Base-by-base conservation (phyloP, 2,113 vertebrate genomes). In the Podiceps cristatus region DNA sequence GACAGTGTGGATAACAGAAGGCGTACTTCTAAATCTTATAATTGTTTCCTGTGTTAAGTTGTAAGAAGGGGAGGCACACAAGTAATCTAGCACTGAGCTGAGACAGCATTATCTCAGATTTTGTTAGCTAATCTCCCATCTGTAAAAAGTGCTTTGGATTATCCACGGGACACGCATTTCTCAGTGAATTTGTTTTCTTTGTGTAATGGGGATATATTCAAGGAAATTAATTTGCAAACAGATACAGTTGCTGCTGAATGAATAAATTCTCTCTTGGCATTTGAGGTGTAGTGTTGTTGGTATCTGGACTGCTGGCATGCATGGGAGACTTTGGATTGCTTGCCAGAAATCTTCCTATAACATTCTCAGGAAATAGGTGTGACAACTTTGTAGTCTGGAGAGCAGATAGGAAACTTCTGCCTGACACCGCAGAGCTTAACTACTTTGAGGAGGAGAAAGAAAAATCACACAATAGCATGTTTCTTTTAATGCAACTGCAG, bases 151-250 rank as follows among this genome's bases (percentile, higher is more conserved):
- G 64, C 86, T 97, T 97, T 95, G 95, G 90, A 97, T 97, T 97
- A 97, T 96, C 97, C 97, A 78, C 91, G 85, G 84, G 69, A 49
- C 22, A 53, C 96, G 86, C 86, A 72, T 87, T 96, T 96, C 92
- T 93, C 83, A 90, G 81, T 87, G 84, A 95, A 95, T 97, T 97
- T 97, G 47, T 96, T 97, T 97, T 94, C 69, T 94, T 94, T 93
- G 81, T 55, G 72, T 96, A 97, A 97, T 92, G 88, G 93, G 77
- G 97, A 97, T 93, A 93, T 90, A 92, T 95, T 98, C 78, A 95
- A 97, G 81, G 84, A 98, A 98, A 97, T 98, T 96, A 97, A 97
- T 97, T 98, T 98, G 59, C 86, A 96, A 97, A 96, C 93, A 97
- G 94, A 97, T 94, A 97, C 71, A 94, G 81, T 68, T 40, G n/a